These are phyloP conservation scores for Craniophora ligustri DNA, from an alignment of 2,888 invertebrate species.

Conservation along the genomic window DNA sequence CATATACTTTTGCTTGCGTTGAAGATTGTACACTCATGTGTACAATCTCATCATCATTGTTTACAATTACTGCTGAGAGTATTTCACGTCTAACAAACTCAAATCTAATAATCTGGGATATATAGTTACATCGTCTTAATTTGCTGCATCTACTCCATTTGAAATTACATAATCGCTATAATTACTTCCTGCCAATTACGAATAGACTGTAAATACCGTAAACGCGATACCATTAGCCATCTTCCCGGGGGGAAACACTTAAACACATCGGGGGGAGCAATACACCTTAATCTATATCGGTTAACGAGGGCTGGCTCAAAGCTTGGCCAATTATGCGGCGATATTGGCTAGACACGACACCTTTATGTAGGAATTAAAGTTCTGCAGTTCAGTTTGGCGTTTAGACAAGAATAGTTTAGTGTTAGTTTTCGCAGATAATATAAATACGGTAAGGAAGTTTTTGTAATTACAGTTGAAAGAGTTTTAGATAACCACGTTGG, in stretches of 20 bases:
- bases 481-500: neutral
- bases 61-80: too few species aligned
- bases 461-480: too few species aligned
- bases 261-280: neutral
- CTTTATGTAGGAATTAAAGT: slow-evolving; percentile 33
- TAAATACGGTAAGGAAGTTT: too few species aligned
- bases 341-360: slow-evolving; percentile 36
- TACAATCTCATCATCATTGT: too few species aligned
- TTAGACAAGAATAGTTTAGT: slow-evolving; percentile 20
- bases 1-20: too few species aligned
- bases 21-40: too few species aligned
- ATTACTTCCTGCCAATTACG: neutral
- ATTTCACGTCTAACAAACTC: too few species aligned
- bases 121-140: too few species aligned
- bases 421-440: too few species aligned
- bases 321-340: slow-evolving; percentile 33
- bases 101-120: too few species aligned
- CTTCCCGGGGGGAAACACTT: neutral
- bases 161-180: neutral
- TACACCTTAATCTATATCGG: slow-evolving; percentile 22
- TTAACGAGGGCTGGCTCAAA: slow-evolving; percentile 25
- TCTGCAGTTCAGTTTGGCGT: slow-evolving; percentile 16
- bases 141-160: neutral
- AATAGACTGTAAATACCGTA: neutral
- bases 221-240: slow-evolving; percentile 12